A percentile compares a stretch with the other conserved stretches of the same genome.
Evolutionary conservation across 2,888 invertebrate genomes (phyloP).

Genomic region (Cynaeus angustus): DNA sequence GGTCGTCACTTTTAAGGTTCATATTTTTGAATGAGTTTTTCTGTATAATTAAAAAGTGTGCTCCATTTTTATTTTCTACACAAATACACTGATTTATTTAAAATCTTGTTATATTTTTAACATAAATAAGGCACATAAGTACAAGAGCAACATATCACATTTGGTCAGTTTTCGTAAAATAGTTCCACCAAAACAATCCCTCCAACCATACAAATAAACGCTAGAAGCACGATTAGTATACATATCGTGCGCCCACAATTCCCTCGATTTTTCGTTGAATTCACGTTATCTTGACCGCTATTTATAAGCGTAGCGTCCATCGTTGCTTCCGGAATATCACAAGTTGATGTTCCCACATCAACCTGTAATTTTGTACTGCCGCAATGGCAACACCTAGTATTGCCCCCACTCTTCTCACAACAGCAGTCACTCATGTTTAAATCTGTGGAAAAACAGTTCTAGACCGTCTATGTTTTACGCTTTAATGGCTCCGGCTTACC

Average conservation of each 20-base stretch:
- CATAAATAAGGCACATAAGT: conserved; percentile 4
- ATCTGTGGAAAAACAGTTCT: background rate
- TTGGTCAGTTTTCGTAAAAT: background rate
- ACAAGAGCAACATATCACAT: conserved; percentile 1
- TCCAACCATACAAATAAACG: background rate
- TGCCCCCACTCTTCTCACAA: background rate
- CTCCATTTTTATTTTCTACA: background rate
- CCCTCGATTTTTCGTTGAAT: background rate
- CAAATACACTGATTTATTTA: background rate
- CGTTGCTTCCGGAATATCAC: background rate
- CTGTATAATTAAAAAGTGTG: background rate
- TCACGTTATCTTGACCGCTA: background rate
- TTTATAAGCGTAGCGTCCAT: background rate
- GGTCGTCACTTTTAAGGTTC: background rate
- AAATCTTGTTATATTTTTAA: background rate
- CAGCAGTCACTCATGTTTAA: background rate
- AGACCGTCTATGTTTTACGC: background rate
- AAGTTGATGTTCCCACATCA: background rate
- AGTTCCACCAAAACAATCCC: background rate
- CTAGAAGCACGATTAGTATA: background rate
- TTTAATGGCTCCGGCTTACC: background rate
- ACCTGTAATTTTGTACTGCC: background rate
- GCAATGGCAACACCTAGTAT: too few species aligned
- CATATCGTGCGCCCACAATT: background rate
- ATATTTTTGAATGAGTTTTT: conserved; percentile 1